Percentiles rank a stretch among this genome's conserved stretches.
Conservation (phyloP, 2,113 vertebrate genomes). For the Sisor rabdophorus region DNA sequence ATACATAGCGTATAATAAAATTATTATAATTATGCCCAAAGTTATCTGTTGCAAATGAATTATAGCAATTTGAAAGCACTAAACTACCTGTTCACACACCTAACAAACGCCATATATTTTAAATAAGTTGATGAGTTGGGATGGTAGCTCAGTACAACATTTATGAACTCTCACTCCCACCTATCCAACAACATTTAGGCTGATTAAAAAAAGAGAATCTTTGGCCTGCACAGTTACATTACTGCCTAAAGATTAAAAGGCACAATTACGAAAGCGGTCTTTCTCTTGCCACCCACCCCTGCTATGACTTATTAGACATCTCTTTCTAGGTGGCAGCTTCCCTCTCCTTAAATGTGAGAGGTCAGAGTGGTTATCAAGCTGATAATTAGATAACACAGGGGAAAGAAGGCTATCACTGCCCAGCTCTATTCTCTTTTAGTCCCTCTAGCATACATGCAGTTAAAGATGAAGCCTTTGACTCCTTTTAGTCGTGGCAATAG, state of each 20-base stretch:
- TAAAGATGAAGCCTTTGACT: conserved; percentile 50
- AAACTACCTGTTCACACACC: conserved; percentile 24
- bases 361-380: conserved; percentile 66
- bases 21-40: background rate
- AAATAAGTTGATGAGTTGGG: conserved; percentile 6
- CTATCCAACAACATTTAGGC: conserved; percentile 19
- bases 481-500: conserved; percentile 58
- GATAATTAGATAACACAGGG: conserved; percentile 71
- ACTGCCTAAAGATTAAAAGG: conserved; percentile 50
- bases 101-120: background rate
- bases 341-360: conserved; percentile 67
- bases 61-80: background rate
- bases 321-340: conserved; percentile 59
- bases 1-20: background rate
- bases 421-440: conserved; percentile 43
- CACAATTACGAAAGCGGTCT: conserved; percentile 49
- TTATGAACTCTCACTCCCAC: conserved; percentile 18
- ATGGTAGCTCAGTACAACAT: background rate
- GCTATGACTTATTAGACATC: conserved; percentile 61
- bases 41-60: conserved; percentile 1
- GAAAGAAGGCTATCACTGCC: conserved; percentile 59
- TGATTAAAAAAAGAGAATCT: conserved; percentile 28
- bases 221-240: conserved; percentile 48
- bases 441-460: conserved; percentile 36
- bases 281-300: conserved; percentile 38